A percentile compares a stretch with the other conserved stretches of the same genome.
These are phyloP conservation scores for Serranus cabrilla DNA, from an alignment of 2,797 vertebrate genomes.

Conservation along the genomic window DNA sequence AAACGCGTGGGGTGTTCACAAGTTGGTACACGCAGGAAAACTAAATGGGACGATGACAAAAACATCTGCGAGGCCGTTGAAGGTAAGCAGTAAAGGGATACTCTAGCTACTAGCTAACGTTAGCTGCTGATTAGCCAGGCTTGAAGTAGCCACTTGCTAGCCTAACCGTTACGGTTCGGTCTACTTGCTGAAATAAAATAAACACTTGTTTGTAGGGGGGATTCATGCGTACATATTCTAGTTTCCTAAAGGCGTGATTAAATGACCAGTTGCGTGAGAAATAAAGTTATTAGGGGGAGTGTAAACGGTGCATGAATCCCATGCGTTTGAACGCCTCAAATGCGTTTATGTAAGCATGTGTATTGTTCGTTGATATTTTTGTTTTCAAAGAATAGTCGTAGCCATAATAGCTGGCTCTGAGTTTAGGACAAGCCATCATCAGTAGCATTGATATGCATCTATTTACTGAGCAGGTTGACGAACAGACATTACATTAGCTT, in stretches of 20 bases:
- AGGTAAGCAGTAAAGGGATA: slow-evolving; percentile 84
- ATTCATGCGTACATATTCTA: background rate
- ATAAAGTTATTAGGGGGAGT: slow-evolving; percentile 53
- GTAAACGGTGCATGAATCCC: slow-evolving; percentile 39
- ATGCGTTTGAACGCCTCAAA: slow-evolving; percentile 60
- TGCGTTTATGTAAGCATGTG: slow-evolving; percentile 81
- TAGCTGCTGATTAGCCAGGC: slow-evolving; percentile 79
- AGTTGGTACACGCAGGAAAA: slow-evolving; percentile 34
- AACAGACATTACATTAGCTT: slow-evolving; percentile 22
- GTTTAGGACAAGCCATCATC: background rate
- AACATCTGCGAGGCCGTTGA: slow-evolving; percentile 77
- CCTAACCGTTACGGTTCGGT: slow-evolving; percentile 37
- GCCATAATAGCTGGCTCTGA: slow-evolving; percentile 16
- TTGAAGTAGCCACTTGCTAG: slow-evolving; percentile 75
- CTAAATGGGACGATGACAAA: slow-evolving; percentile 74
- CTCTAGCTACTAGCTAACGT: slow-evolving; percentile 69
- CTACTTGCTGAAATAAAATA: slow-evolving; percentile 3
- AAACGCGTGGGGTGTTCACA: background rate
- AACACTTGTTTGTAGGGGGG: background rate
- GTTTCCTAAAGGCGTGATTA: rapidly evolving
- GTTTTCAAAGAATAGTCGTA: slow-evolving; percentile 39
- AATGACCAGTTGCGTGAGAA: background rate
- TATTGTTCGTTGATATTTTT: slow-evolving; percentile 67
- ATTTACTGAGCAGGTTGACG: slow-evolving; percentile 1
- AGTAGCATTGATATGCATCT: background rate